These are phyloP conservation scores for Rotaria macrura DNA, from an alignment of 2,888 invertebrate genomes.

Conservation along the genomic window DNA sequence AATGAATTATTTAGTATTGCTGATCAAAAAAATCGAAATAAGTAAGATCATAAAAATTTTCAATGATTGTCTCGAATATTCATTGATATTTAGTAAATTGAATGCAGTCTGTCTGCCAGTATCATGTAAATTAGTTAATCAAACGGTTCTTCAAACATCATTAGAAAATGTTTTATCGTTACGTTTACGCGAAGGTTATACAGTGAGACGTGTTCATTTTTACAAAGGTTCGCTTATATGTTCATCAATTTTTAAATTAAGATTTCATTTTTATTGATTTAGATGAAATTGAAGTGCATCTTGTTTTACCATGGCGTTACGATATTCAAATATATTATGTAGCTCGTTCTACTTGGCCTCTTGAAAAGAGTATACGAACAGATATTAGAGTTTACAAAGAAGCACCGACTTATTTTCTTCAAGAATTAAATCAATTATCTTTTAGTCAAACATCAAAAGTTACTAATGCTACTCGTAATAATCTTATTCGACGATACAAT, in stretches of 20 bases:
- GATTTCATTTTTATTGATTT: background rate
- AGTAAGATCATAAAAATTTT: background rate
- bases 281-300: conserved; percentile 55
- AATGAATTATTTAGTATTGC: background rate
- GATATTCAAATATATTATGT: conserved; percentile 63
- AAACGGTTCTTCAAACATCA: conserved; percentile 48
- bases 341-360: conserved; percentile 57
- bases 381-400: conserved; percentile 16
- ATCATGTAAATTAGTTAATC: background rate
- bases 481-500: background rate
- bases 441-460: background rate
- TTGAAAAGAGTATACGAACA: conserved; percentile 36
- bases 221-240: conserved; percentile 38
- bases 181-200: conserved; percentile 66
- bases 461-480: background rate
- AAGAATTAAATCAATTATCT: conserved; percentile 39
- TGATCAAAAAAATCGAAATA: background rate
- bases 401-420: conserved; percentile 36
- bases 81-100: background rate
- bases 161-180: conserved; percentile 62
- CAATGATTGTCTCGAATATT: background rate
- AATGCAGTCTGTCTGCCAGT: background rate
- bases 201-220: conserved; percentile 52
- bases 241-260: too few species aligned
- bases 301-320: conserved; percentile 64